Conservation (phyloP, 1,140 invertebrate species). For the Wiebesia pumilae region DNA sequence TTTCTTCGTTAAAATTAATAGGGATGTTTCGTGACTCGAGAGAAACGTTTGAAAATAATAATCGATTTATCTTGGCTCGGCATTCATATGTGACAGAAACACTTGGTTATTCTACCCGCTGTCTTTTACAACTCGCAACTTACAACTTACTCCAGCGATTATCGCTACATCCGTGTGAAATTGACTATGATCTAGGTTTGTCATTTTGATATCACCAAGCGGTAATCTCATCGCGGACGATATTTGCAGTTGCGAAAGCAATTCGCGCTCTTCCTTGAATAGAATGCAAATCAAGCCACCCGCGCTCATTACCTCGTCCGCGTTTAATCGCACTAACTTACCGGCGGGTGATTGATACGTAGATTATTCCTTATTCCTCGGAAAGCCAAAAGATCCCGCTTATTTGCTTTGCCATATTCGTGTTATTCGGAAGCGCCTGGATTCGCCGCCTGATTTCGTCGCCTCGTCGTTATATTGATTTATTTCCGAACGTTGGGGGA, state of each 20-base stretch:
- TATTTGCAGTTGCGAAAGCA: slow-evolving; percentile 5
- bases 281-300: slow-evolving; percentile 21
- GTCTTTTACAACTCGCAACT: neutral
- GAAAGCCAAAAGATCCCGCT: neutral
- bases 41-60: too few relatives aligned
- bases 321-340: slow-evolving; percentile 21
- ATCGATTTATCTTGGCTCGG: too few relatives aligned
- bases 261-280: neutral
- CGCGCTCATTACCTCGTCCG: neutral
- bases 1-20: too few relatives aligned
- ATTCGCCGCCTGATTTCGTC: too few relatives aligned
- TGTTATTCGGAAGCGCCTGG: neutral
- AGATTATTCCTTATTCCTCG: slow-evolving; percentile 13
- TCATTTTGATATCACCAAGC: neutral
- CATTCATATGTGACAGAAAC: too few relatives aligned
- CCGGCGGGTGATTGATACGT: slow-evolving; percentile 20
- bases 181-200: neutral
- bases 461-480: slow-evolving; percentile 9
- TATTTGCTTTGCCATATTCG: neutral
- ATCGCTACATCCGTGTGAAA: neutral
- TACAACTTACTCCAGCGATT: too few relatives aligned
- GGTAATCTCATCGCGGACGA: neutral
- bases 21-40: too few relatives aligned
- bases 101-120: too few relatives aligned
- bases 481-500: neutral